Base-by-base conservation (phyloP, 2,888 invertebrate genomes). In the Exocentrus adspersus region DNA sequence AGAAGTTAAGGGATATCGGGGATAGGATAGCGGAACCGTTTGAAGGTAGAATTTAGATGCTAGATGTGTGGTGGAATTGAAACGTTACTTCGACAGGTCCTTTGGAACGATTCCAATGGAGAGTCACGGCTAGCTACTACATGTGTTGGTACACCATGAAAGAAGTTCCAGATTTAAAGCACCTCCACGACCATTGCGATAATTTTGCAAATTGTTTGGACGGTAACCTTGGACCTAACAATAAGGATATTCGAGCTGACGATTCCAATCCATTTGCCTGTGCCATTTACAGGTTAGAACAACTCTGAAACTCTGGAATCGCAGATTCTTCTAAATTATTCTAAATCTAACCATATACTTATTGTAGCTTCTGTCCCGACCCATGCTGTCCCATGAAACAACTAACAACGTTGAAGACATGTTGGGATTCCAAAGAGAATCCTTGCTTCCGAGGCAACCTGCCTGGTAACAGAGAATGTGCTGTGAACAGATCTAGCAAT, bases 71-170 rank as follows among this genome's bases (percentile, higher is more conserved):
- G n/a, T n/a, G n/a, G n/a, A n/a, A n/a, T n/a, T n/a, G n/a, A n/a
- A n/a, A n/a, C n/a, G n/a, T n/a, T n/a, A n/a, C n/a, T n/a, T n/a
- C n/a, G n/a, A n/a, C n/a, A 57, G 79, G 85, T 61, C 84, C 85
- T 16, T 74, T 84, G 60, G 88, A 89, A 75, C 83, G 87, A 58
- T 89, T 87, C 75, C 86, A 87, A 73, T 90, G 89, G 89, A 81
- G 87, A 41, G 84, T 85, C 0, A 84, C 88, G 0, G 89, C 88
- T 0, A 86, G 87, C 70, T 90, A 89, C 78, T 90, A 85, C 79
- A 88, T 90, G 88, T 90, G 90, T 72, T 88, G 87, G 87, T 89
- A 86, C 75, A 87, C 89, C 12, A 87, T 89, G 86, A 79, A 84
- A 50, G 84, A 84, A 64, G 81, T 76, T 14, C 83, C 85, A 2